Evolutionary conservation across 1,140 invertebrate species (phyloP).

Genomic region (Oscheius sp.): DNA sequence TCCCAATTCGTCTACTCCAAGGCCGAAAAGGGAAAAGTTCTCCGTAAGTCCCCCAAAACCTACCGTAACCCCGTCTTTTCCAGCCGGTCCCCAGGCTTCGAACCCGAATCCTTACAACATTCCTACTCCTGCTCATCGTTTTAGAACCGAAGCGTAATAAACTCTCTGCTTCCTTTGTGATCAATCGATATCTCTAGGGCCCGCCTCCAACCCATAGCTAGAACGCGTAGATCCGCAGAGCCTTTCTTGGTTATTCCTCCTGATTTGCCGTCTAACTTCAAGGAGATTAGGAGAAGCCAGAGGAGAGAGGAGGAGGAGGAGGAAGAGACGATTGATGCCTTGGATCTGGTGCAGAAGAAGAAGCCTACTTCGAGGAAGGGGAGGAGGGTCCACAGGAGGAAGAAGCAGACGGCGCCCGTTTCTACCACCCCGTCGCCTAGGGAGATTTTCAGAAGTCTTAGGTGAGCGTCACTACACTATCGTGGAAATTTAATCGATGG

Average conservation of each 20-base stretch:
- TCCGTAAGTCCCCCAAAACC: slow-evolving; percentile 30
- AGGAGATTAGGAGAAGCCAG: not conserved
- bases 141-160: not conserved
- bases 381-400: not conserved
- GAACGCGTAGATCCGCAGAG: not conserved
- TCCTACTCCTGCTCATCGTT: not conserved
- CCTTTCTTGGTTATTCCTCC: not conserved
- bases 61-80: not conserved
- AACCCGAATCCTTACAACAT: not conserved
- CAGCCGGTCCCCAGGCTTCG: not conserved
- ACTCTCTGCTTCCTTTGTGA: no score
- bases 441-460: not conserved
- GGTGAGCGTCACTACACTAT: no score
- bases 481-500: no score
- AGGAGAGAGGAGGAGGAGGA: not conserved
- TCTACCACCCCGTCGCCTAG: not conserved
- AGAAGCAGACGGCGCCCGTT: not conserved
- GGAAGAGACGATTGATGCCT: no score
- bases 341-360: no score
- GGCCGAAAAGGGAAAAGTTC: slow-evolving; percentile 48
- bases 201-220: not conserved
- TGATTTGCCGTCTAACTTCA: not conserved
- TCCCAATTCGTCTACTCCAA: slow-evolving; percentile 50
- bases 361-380: no score
- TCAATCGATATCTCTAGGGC: not conserved